Base-by-base conservation (phyloP, 1,140 invertebrate genomes). In the Camponotus vicinus region DNA sequence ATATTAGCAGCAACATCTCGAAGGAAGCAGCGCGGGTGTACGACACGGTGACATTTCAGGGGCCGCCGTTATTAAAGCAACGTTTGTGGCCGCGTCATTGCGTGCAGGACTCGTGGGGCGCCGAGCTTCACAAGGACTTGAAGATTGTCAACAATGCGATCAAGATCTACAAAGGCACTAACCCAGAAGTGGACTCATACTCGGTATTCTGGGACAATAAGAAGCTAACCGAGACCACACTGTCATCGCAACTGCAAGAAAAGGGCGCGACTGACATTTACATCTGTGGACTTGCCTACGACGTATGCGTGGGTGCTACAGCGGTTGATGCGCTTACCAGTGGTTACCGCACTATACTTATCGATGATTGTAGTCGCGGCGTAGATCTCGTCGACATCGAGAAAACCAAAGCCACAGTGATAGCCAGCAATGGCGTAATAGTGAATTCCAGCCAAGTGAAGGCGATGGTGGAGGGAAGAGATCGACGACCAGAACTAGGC, bases 141-240 rank as follows among this genome's bases (percentile, higher is more conserved):
- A 98, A 98, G 95, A 94, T 97, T 37, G 94, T 96, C 2, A 96
- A 98, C 1, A 96, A 97, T 82, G 97, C 97, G 21, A 96, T 98
- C 37, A 97, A 98, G 94, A 97, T 99, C 57, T 98, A 98, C 94
- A 99, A 99, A 95, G 99, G 99, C 21, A 98, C 98, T 3, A 98
- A 99, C 94, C 97, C 98, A 0, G 98, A 99, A 87, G 98, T 99
- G 11, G 99, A 99, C 93, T 99, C 98, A 1, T 99, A 99, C 95
- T 99, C 98, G 0, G 99, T 99, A 18, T 99, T 99, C 95, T 99
- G 98, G 97, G 99, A 99, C 95, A 99, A 99, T 95, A 98, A 98
- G 93, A 98, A 98, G 94, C 94, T 98, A 42, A 97, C 97, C 1
- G 97, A 98, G 91, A 99, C 99, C 5, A 97, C 97, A 27, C 95